Percentiles rank a stretch among this genome's conserved stretches.
Conservation (phyloP, 2,797 vertebrate genomes). For the Mastacembelus armatus region DNA sequence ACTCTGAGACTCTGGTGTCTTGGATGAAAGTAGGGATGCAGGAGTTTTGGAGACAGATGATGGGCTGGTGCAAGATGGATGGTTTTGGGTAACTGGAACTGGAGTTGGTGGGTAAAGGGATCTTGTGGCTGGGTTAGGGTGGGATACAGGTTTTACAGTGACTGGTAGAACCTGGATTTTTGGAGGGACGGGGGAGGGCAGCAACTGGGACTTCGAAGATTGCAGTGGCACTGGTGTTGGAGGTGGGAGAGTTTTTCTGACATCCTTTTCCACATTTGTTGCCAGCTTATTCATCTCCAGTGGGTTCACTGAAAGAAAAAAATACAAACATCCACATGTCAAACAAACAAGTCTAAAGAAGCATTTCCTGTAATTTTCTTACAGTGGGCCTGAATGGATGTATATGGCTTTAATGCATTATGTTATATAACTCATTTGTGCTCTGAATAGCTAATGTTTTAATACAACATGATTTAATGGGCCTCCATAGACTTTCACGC, state of each 20-base stretch:
- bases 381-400: neutral
- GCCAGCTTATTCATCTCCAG: conserved; percentile 70
- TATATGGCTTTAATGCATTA: neutral
- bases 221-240: conserved; percentile 61
- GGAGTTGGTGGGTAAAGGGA: conserved; percentile 67
- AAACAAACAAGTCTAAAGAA: neutral
- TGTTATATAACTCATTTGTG: neutral
- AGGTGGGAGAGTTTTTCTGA: conserved; percentile 56
- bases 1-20: conserved; percentile 20
- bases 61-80: conserved; percentile 14
- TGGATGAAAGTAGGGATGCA: conserved; percentile 2
- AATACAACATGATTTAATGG: neutral
- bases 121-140: conserved; percentile 29
- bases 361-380: neutral
- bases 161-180: conserved; percentile 49
- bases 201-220: conserved; percentile 39
- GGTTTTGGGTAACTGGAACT: conserved; percentile 25
- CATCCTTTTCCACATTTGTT: conserved; percentile 74
- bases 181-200: conserved; percentile 54
- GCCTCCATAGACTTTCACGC: neutral
- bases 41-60: conserved; percentile 32
- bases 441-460: neutral
- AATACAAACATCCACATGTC: neutral
- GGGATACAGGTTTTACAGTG: conserved; percentile 51
- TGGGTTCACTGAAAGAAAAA: conserved; percentile 47